Evolutionary conservation across 2,113 vertebrate species (phyloP).

Genomic region (Perca flavescens): DNA sequence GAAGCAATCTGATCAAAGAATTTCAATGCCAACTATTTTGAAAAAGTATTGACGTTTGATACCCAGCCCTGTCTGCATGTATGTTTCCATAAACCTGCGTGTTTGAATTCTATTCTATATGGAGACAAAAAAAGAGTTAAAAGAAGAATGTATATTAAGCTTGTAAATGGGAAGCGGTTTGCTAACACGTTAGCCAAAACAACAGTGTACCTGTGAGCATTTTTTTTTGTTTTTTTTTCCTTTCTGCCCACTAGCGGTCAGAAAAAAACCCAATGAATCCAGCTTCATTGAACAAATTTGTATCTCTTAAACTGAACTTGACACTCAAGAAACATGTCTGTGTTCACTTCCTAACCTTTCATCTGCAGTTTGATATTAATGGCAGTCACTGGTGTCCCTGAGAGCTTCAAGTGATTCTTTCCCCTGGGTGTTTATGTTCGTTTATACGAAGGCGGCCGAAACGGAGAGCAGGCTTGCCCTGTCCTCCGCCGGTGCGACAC

Average conservation of each 20-base stretch:
- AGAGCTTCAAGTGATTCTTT: conserved; percentile 70
- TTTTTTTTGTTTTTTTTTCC: not conserved
- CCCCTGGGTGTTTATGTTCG: conserved; percentile 64
- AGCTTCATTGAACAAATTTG: not conserved
- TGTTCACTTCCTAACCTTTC: conserved; percentile 18
- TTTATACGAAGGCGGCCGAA: conserved; percentile 38
- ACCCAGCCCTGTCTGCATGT: not conserved
- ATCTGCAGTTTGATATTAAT: conserved; percentile 54
- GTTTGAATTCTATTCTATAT: not conserved
- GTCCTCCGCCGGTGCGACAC: conserved; percentile 36
- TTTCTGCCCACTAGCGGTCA: not conserved
- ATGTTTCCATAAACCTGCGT: too few relatives aligned
- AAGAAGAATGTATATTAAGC: too few relatives aligned
- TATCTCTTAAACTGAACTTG: not conserved
- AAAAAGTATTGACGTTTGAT: not conserved
- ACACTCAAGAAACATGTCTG: not conserved
- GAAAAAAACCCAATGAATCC: too few relatives aligned
- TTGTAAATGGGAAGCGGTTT: too few relatives aligned
- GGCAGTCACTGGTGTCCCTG: conserved; percentile 37
- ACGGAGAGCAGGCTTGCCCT: conserved; percentile 39
- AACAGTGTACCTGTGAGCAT: not conserved
- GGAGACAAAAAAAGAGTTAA: too few relatives aligned
- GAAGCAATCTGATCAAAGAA: not conserved
- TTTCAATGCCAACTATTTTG: not conserved
- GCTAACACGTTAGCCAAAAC: too few relatives aligned